Evolutionary conservation across 1,140 invertebrate species (phyloP).

Genomic region (Amphibalanus amphitrite): DNA sequence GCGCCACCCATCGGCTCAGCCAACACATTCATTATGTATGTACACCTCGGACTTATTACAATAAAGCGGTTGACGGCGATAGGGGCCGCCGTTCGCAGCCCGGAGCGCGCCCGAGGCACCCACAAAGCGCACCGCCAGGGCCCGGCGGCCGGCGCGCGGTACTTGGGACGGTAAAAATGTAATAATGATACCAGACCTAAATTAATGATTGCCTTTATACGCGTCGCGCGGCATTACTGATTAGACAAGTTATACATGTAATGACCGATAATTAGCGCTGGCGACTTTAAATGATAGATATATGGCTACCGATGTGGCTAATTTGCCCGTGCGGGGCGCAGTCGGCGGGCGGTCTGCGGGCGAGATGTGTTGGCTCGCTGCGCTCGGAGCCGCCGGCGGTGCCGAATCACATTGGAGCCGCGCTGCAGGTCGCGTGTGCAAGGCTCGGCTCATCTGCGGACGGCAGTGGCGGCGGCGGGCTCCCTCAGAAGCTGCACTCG

Average conservation of each 20-base stretch:
- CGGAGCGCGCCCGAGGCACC: too few relatives aligned
- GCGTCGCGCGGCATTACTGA: not conserved
- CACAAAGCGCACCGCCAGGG: not conserved
- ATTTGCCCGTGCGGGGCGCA: not conserved
- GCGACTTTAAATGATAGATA: conserved; percentile 1
- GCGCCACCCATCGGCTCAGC: too few relatives aligned
- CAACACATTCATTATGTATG: not conserved
- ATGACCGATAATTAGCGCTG: not conserved
- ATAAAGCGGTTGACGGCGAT: not conserved
- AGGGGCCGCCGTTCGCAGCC: not conserved
- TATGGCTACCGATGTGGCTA: not conserved
- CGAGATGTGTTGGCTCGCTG: too few relatives aligned
- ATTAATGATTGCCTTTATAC: conserved; percentile 1
- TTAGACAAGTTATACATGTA: conserved; percentile 1
- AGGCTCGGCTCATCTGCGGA: too few relatives aligned
- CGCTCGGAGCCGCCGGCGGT: too few relatives aligned
- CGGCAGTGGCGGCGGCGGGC: too few relatives aligned
- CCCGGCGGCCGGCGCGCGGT: too few relatives aligned
- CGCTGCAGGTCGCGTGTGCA: too few relatives aligned
- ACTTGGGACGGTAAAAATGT: not conserved
- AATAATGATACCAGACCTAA: conserved; percentile 2
- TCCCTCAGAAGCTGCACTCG: too few relatives aligned
- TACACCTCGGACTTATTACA: not conserved
- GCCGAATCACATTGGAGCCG: too few relatives aligned
- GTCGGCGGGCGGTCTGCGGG: too few relatives aligned